Conservation (phyloP, 2,113 vertebrate species). For the Austrofundulus limnaeus region DNA sequence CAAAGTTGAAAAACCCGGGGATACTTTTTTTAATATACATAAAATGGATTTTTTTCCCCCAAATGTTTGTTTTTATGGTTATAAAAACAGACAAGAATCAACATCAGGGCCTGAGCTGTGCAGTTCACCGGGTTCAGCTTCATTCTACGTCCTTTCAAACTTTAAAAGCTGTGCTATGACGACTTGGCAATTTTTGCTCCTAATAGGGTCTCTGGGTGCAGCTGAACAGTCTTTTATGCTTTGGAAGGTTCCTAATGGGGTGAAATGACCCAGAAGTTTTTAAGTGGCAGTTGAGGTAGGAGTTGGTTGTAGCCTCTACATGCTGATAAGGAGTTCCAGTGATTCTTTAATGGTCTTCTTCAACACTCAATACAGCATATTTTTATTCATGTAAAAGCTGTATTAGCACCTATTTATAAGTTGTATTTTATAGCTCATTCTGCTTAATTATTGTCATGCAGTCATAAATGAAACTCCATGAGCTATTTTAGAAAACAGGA, state of each 20-base stretch:
- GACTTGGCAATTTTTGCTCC: slow-evolving; percentile 8
- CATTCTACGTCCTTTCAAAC: slow-evolving; percentile 3
- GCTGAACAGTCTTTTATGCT: not conserved
- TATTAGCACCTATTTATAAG: not conserved
- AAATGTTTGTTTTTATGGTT: slow-evolving; percentile 5
- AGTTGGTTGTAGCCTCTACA: not conserved
- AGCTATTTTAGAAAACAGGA: too few species aligned
- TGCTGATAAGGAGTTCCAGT: not conserved
- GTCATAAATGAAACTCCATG: not conserved
- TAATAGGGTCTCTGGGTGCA: slow-evolving; percentile 14
- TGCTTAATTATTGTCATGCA: not conserved
- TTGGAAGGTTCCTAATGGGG: slow-evolving; percentile 2
- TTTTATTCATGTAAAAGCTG: not conserved
- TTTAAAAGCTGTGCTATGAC: slow-evolving; percentile 28
- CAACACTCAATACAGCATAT: not conserved
- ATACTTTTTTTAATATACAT: too few species aligned
- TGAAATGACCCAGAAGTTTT: slow-evolving; percentile 16
- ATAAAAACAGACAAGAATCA: slow-evolving; percentile 25
- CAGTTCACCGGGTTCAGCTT: slow-evolving; percentile 23
- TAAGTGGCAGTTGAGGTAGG: slow-evolving; percentile 5
- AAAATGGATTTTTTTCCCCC: too few species aligned
- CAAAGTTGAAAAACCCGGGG: slow-evolving; percentile 46
- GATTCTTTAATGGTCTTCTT: not conserved
- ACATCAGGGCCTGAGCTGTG: slow-evolving; percentile 17
- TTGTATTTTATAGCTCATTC: too few species aligned